Base-by-base conservation (phyloP, 2,888 invertebrate genomes). In the Apodemia mormo region DNA sequence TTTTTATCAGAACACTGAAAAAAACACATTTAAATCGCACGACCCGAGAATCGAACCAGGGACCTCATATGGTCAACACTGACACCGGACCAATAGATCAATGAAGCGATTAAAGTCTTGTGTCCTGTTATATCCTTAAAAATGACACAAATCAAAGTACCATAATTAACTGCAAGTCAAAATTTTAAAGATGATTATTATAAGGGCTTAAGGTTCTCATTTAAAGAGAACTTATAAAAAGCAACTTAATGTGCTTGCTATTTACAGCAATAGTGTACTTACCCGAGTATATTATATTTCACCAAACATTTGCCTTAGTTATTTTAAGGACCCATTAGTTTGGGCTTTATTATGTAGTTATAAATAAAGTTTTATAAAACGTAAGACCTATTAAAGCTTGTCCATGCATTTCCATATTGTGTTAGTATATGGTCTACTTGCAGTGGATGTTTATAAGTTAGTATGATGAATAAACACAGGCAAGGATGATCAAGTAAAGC, bases 401-500 rank as follows among this genome's bases (percentile, higher is more conserved):
- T 85, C 84, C 92, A 92, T 92, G 92, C 92, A 91, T 78, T 78
- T 77, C 79, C 81, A 81, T 81, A 83, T 82, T 82, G 78, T 79
- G 89, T 92, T 92, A 90, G 90, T 84, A 82, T 84, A 80, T 89
- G 88, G 81, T 85, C 88, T 90, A 90, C 83, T 87, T 85, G 91
- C 89, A 82, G 87, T 89, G 88, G 83, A 81, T 81, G 75, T 76
- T 81, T 84, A 54, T 83, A 83, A 85, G 92, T 93, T 93, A 93
- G 92, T 92, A 88, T 79, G 80, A 90, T 92, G 90, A 90, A 92
- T 90, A 90, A 92, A 93, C 93, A 91, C 94, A 94, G 94, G 94
- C 94, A 94, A 94, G 94, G 94, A 94, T 94, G 93, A 94, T 90
- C 90, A 86, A 93, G 92, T 93, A 92, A 94, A 94, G 94, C 94